These are phyloP conservation scores for Gambusia affinis DNA, from an alignment of 2,113 vertebrate species.

Conservation along the genomic window DNA sequence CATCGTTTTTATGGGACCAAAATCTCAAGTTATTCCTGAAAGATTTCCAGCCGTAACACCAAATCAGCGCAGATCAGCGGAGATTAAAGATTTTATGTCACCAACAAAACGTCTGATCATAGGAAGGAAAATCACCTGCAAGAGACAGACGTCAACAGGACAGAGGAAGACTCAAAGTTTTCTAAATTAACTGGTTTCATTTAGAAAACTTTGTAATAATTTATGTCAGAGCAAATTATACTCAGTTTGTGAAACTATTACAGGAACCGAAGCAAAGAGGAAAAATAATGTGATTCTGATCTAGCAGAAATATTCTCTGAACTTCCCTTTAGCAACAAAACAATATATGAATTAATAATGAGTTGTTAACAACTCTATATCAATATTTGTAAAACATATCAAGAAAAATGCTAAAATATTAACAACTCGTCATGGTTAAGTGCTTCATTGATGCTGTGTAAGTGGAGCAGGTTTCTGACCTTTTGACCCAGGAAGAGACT, in stretches of 20 bases:
- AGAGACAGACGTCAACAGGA: background rate
- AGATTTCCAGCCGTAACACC: constrained; percentile 15
- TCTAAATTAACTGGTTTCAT: background rate
- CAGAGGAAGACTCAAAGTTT: constrained; percentile 34
- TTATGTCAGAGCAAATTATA: background rate
- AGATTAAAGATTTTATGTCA: constrained; percentile 3
- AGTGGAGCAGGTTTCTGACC: constrained; percentile 76
- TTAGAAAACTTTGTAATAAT: background rate
- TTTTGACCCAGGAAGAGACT: constrained; percentile 99
- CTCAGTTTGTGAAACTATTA: background rate
- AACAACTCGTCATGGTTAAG: background rate
- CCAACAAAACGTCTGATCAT: constrained; percentile 1
- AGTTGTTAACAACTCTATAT: background rate
- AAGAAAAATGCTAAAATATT: background rate
- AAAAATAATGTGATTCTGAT: background rate
- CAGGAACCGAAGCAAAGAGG: background rate
- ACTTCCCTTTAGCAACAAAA: background rate
- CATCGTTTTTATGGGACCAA: background rate
- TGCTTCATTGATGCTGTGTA: background rate
- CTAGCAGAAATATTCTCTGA: background rate
- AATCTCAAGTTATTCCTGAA: constrained; percentile 56
- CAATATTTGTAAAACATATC: no score
- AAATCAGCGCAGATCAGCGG: constrained; percentile 7
- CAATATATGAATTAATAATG: background rate
- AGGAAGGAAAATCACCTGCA: background rate